These are phyloP conservation scores for Cataglyphis livida DNA, from an alignment of 2,888 invertebrate species.

Conservation along the genomic window DNA sequence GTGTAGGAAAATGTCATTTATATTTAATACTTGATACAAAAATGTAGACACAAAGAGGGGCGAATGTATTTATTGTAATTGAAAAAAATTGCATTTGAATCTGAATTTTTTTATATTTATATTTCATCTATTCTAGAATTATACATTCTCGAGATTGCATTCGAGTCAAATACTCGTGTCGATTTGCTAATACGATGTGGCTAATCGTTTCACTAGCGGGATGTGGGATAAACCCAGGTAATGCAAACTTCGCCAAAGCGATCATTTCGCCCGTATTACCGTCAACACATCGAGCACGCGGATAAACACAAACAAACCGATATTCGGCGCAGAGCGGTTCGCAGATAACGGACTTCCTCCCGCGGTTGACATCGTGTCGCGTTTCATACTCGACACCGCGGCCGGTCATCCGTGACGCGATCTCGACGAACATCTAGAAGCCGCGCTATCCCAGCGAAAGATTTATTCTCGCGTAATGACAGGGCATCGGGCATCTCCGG, in stretches of 20 bases:
- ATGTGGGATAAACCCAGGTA: slow-evolving; percentile 35
- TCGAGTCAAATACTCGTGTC: slow-evolving; percentile 14
- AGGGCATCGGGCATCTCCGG: slow-evolving; percentile 67
- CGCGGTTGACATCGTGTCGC: slow-evolving; percentile 56
- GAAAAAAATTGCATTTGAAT: neutral
- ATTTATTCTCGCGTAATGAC: slow-evolving; percentile 76
- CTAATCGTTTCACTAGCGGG: slow-evolving; percentile 39
- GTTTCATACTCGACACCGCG: slow-evolving; percentile 60
- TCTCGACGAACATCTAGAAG: slow-evolving; percentile 62
- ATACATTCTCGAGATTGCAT: neutral
- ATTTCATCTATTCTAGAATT: neutral
- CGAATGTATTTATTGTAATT: neutral
- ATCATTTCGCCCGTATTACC: slow-evolving; percentile 35
- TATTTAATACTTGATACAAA: neutral
- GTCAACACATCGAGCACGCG: slow-evolving; percentile 44
- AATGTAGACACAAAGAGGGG: neutral
- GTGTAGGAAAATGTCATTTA: neutral
- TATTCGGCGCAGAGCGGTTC: slow-evolving; percentile 29
- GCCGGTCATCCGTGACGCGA: slow-evolving; percentile 59
- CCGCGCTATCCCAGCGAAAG: slow-evolving; percentile 61
- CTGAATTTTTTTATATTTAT: neutral
- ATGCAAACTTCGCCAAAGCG: slow-evolving; percentile 39
- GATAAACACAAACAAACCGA: slow-evolving; percentile 26
- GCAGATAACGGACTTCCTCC: slow-evolving; percentile 47
- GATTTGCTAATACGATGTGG: slow-evolving; percentile 26